Percentiles rank a stretch among this genome's conserved stretches.
phyloP scores from a whole-genome alignment of 2,797 vertebrate genomes.

The Leontocebus nigricollis region DNA sequence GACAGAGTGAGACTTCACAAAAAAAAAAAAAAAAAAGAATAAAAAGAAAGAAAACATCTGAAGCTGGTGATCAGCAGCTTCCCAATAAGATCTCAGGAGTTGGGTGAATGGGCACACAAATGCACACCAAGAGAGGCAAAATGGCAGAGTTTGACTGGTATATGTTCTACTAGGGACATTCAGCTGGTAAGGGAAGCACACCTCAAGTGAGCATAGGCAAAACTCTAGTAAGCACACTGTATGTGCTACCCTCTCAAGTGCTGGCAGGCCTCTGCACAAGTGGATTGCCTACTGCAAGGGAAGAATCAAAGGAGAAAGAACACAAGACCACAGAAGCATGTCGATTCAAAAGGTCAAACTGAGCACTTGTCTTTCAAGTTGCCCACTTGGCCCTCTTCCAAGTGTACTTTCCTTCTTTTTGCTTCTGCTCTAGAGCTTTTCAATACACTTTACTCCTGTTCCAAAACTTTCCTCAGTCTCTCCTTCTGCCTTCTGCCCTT shows the following conservation, averaged over 20 bases:
- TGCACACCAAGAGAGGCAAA: no score
- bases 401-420: neutral
- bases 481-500: neutral
- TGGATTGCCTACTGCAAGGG: neutral
- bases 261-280: neutral
- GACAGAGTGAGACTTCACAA: no score
- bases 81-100: no score
- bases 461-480: neutral
- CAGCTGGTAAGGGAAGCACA: no score
- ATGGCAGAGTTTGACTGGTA: neutral
- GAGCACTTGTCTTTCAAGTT: neutral
- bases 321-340: neutral
- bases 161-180: neutral
- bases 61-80: no score
- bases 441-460: neutral
- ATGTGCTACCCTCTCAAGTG: neutral
- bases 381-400: neutral
- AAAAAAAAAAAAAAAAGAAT: no score
- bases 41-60: no score
- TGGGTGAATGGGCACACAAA: no score
- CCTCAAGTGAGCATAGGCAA: neutral
- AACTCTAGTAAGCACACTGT: neutral
- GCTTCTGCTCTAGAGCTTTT: neutral
- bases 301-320: neutral
- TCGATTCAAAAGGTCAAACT: neutral